These are phyloP conservation scores for Taphrorychus bicolor DNA, from an alignment of 2,888 invertebrate species.

Conservation along the genomic window DNA sequence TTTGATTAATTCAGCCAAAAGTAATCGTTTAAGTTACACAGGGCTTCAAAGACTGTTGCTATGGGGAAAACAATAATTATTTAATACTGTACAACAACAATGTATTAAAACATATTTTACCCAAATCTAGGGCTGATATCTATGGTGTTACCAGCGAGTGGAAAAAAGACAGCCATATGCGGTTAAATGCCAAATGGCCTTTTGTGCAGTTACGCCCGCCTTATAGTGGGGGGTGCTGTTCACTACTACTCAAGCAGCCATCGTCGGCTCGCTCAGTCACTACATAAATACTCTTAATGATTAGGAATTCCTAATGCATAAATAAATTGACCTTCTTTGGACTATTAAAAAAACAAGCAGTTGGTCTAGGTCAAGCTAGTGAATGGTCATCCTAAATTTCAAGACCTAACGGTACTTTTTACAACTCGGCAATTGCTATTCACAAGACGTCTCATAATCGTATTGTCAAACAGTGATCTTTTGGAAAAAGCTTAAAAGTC, in stretches of 20 bases:
- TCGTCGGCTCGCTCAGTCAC: not conserved
- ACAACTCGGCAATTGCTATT: not conserved
- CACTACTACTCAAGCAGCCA: not conserved
- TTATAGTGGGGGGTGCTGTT: not conserved
- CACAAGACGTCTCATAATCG: not conserved
- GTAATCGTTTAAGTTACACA: not conserved
- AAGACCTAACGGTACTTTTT: not conserved
- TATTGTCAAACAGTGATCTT: not conserved
- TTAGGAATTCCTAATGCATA: too few relatives aligned
- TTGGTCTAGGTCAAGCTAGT: not conserved
- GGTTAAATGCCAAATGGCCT: conserved; percentile 6
- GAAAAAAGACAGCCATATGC: not conserved
- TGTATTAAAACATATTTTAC: too few relatives aligned
- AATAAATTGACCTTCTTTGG: not conserved
- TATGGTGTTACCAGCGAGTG: not conserved
- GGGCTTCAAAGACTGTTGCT: not conserved
- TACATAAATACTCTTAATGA: not conserved
- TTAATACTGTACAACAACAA: too few relatives aligned
- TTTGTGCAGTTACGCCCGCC: conserved; percentile 1
- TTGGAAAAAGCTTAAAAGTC: not conserved
- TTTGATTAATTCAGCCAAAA: not conserved
- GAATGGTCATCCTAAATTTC: not conserved
- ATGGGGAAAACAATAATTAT: too few relatives aligned
- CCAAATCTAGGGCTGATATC: not conserved
- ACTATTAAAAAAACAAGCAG: not conserved